Base-by-base conservation (phyloP, 2,797 vertebrate genomes). In the Epinephelus malabaricus region DNA sequence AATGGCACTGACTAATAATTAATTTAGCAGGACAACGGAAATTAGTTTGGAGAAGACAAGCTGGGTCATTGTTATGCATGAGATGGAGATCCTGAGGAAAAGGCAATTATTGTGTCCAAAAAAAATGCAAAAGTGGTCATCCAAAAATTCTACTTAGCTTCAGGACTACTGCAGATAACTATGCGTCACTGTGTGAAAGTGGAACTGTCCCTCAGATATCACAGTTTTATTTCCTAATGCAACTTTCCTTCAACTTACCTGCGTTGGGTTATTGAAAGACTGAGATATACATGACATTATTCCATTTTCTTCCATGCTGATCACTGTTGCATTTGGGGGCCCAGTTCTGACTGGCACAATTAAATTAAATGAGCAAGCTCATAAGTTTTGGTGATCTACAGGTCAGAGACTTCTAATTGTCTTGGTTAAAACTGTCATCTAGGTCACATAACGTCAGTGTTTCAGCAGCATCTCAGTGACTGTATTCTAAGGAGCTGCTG, bases 51-150 rank as follows among this genome's bases (percentile, higher is more conserved):
- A 69, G 65, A 43, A 64, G 77, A 79, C 53, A 47, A 64, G 69
- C 25, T 45, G 6, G 72, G 46, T 73, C 73, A 62, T 84, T 83
- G 73, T 69, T 75, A 88, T 85, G 73, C 76, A 86, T 84, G 80
- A 82, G 54, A 69, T 62, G 13, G 19, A 59, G 63, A 65, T 77
- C 47, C 21, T 5, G 40, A 69, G 30, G 4, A 51, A 65, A 71
- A 70, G 64, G 61, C 18, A 65, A 82, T 72, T 62, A 61, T 38
- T 50, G 25, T 53, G 63, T 66, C 12, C 25, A 19, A 51, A 66
- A 67, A 67, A 61, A 13, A 23, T 21, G 11, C 14, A 74, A 47
- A 66, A 62, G n/a, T 55, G 54, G 34, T 19, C 15, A 50, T 63
- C 21, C 23, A 12, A 34, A 49, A 45, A 54, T 38, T 0, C 15